Evolutionary conservation across 2,113 vertebrate genomes (phyloP).

Genomic region (Progne subis): DNA sequence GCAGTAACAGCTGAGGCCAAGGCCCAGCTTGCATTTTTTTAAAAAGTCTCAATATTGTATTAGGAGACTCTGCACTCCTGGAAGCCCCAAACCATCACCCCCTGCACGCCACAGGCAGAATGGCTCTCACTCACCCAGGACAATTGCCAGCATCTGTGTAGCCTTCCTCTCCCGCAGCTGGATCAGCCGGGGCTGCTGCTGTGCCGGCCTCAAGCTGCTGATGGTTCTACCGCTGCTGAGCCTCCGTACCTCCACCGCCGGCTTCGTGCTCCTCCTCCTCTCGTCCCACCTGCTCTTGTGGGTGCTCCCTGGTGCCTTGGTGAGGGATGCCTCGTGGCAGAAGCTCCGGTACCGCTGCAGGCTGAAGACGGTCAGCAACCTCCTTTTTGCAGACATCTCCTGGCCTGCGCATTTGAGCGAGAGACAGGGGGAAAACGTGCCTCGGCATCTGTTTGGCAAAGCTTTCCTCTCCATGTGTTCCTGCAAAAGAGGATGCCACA

Average conservation of each 20-base stretch:
- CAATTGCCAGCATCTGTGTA: slow-evolving; percentile 93
- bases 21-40: background rate
- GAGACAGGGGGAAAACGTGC: slow-evolving; percentile 45
- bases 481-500: slow-evolving; percentile 55
- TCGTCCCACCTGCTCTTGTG: slow-evolving; percentile 49
- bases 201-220: slow-evolving; percentile 74
- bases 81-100: background rate
- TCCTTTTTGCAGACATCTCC: slow-evolving; percentile 70
- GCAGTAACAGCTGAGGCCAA: background rate
- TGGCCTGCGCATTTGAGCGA: slow-evolving; percentile 58
- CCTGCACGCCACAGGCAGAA: background rate
- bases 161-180: slow-evolving; percentile 92
- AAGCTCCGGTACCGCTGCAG: slow-evolving; percentile 86
- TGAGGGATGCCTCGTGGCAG: slow-evolving; percentile 82
- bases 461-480: slow-evolving; percentile 49
- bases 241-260: slow-evolving; percentile 82
- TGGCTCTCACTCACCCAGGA: slow-evolving; percentile 84
- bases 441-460: slow-evolving; percentile 48
- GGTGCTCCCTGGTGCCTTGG: slow-evolving; percentile 66
- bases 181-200: slow-evolving; percentile 75
- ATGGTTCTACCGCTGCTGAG: slow-evolving; percentile 82
- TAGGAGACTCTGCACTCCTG: background rate
- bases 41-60: background rate
- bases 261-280: slow-evolving; percentile 10
- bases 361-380: slow-evolving; percentile 73